Conservation (phyloP, 2,797 vertebrate genomes). For the Saxicola maurus region DNA sequence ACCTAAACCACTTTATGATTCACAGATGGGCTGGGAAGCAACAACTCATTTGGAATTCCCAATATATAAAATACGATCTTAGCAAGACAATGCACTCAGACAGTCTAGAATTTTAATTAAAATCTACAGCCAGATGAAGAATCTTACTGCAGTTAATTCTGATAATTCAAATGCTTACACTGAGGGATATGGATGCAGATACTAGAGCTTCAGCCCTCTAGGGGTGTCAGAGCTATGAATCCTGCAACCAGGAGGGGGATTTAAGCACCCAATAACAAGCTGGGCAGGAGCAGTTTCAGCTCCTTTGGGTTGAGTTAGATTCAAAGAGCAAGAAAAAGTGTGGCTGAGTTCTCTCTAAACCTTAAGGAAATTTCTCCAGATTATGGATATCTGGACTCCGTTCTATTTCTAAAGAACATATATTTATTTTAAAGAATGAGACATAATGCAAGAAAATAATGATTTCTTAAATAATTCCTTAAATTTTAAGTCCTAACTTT, state of each 20-base stretch:
- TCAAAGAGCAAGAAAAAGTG: not conserved
- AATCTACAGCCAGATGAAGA: not conserved
- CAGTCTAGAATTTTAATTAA: conserved; percentile 19
- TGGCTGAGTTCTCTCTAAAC: not conserved
- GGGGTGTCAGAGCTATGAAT: not conserved
- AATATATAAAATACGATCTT: not conserved
- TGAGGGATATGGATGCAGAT: not conserved
- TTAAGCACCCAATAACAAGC: not conserved
- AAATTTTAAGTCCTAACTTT: not conserved
- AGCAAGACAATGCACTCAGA: not conserved
- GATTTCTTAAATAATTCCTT: not conserved
- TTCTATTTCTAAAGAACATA: not conserved
- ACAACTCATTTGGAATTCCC: conserved; percentile 7
- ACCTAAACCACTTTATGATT: conserved; percentile 3
- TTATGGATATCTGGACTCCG: not conserved
- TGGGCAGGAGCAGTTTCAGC: not conserved
- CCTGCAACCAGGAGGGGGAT: not conserved
- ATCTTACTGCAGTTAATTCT: not conserved
- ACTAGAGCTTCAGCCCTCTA: not conserved
- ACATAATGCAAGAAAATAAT: not conserved
- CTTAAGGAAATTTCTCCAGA: not conserved
- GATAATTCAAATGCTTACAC: not conserved
- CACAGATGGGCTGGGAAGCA: conserved; percentile 29
- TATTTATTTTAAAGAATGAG: not conserved
- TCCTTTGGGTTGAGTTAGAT: not conserved